Conservation (phyloP, 2,888 invertebrate genomes). For the Amphipoea lucens region DNA sequence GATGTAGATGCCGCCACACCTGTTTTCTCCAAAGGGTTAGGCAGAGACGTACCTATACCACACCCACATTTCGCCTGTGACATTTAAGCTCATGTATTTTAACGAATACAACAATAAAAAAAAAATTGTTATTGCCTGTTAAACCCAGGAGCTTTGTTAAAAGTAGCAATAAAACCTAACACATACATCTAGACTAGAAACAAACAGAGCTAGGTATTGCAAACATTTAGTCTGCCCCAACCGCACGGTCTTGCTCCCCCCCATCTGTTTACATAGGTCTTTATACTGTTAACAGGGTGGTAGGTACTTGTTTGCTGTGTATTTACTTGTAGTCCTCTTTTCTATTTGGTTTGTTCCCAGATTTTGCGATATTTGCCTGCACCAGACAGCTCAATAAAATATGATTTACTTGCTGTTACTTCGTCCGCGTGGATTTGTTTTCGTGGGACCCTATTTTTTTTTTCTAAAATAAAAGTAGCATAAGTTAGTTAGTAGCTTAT, state of each 20-base stretch:
- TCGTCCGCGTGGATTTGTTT: no score
- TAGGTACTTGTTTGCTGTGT: conserved; percentile 1
- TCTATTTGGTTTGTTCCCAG: background rate
- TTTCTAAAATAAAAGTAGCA: no score
- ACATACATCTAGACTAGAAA: conserved; percentile 10
- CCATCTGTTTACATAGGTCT: conserved; percentile 24
- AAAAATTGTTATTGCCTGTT: background rate
- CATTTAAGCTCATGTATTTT: no score
- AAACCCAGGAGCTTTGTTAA: conserved; percentile 14
- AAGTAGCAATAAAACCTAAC: conserved; percentile 9
- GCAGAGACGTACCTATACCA: no score
- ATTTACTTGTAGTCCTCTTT: background rate
- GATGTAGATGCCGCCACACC: no score
- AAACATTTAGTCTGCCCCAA: conserved; percentile 22
- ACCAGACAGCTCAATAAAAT: conserved; percentile 34
- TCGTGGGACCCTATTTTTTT: no score
- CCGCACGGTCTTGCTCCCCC: conserved; percentile 4
- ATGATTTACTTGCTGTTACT: no score
- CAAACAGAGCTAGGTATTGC: conserved; percentile 24
- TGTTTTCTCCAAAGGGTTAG: no score
- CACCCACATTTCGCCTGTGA: no score
- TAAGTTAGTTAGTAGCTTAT: no score
- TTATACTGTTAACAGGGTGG: background rate
- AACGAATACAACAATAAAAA: background rate
- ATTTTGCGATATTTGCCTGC: conserved; percentile 16